phyloP scores from a whole-genome alignment of 2,797 vertebrate genomes.

The Mormyrus proboscirostris region DNA sequence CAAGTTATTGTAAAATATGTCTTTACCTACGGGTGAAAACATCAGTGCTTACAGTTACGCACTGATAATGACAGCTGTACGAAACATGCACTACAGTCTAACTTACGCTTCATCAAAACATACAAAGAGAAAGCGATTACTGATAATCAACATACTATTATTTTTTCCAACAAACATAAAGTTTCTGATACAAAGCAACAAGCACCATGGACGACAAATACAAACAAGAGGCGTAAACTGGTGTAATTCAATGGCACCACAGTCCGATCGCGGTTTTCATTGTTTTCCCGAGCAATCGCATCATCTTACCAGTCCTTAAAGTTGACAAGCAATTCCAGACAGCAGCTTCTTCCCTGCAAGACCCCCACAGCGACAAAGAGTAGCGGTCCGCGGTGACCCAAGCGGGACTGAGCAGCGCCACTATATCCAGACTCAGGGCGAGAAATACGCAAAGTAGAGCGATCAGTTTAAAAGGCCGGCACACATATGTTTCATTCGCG shows the following conservation, averaged over 20 bases:
- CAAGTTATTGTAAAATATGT: background rate
- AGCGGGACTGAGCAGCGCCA: slow-evolving; percentile 67
- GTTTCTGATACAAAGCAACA: slow-evolving; percentile 6
- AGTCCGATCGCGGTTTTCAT: background rate
- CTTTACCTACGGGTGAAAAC: background rate
- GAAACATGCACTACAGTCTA: background rate
- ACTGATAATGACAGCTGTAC: background rate
- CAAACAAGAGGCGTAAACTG: background rate
- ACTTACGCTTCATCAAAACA: background rate
- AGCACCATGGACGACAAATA: background rate
- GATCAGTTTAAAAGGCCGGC: slow-evolving; percentile 68
- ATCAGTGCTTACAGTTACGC: background rate
- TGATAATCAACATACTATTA: background rate
- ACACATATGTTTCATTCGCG: slow-evolving; percentile 57
- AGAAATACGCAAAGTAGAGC: slow-evolving; percentile 70
- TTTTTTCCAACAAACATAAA: background rate
- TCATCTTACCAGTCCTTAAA: slow-evolving; percentile 60
- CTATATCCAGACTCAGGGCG: slow-evolving; percentile 65
- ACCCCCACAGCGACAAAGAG: slow-evolving; percentile 70
- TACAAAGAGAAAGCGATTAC: background rate
- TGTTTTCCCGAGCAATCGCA: background rate
- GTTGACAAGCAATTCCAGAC: slow-evolving; percentile 65
- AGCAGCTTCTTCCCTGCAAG: slow-evolving; percentile 53
- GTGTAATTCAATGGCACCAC: background rate
- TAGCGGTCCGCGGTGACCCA: slow-evolving; percentile 75